Base-by-base conservation (phyloP, 2,888 invertebrate species). In the Drosophila nr. fundita region DNA sequence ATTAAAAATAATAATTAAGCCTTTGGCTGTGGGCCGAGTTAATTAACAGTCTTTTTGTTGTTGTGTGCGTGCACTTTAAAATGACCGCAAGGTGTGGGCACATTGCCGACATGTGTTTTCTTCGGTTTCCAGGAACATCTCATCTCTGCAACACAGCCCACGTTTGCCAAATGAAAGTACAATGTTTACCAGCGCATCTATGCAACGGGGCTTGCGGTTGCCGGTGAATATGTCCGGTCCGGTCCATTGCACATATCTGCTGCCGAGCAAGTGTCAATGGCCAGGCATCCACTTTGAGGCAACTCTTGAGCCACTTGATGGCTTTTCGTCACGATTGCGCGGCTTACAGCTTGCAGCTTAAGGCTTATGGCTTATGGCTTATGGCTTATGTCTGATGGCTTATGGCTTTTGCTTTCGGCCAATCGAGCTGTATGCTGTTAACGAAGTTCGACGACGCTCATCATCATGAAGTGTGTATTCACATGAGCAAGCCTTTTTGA, bases 251-350 rank as follows among this genome's bases (percentile, higher is more conserved):
- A 2, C 42, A 42, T 21, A 42, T 29, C 7, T 27, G 62, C 72
- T 73, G 69, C 62, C 55, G 68, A 75, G 68, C 89, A 84, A 87
- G 89, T 87, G 87, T 87, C 87, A 87, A 89, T 87, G 87, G 83
- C 87, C 89, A 87, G 76, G 69, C 58, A 71, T 68, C 34, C 63
- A 57, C 68, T 75, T 48, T 36, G 64, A 59, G 68, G 54, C 63
- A 24, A 36, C 34, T 18, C 8, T 45, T 15, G 4, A 38, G 70
- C 65, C 78, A 81, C 77, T 70, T 83, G 85, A 83, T 86, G 86
- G 87, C 68, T 86, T 83, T 86, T 86, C 88, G 85, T 86, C 86
- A 86, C 85, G 87, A 87, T 77, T 75, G 75, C 61, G 61, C 78
- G 70, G 71, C 76, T 68, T 68, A 76, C 61, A 59, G 68, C 70